Evolutionary conservation across 2,888 invertebrate genomes (phyloP), one percentile per base, ranked within the genome.

Genomic region (Sphaeridia pumilis): DNA sequence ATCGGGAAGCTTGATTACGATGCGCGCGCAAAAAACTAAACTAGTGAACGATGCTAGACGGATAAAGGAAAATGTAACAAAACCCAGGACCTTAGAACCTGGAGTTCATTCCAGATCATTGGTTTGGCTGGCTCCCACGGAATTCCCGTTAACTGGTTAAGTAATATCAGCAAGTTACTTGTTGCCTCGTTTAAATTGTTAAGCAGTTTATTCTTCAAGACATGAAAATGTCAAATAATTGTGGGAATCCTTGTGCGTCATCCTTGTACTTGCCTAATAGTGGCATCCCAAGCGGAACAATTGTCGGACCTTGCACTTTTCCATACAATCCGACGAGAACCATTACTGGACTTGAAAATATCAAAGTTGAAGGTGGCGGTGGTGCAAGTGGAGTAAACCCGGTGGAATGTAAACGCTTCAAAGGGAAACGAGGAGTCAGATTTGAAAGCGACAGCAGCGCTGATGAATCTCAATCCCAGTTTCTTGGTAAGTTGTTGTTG

Each of bases 371-470:
- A 24, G 17, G 4, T 17, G 17, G 17, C 12, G 31, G 14, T 31
- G 38, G 10, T 17, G 5, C 38, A n/a, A 31, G 34, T 14, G 14
- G 14, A 17, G 20, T 25, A 3, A 21, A 47, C 14, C 31, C 42
- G 17, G 42, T 20, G 7, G 5, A 45, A 1, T 35, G 52, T 28
- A 46, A 27, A 21, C 46, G 31, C 28, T 41, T 38, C n/a, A 52
- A 41, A 28, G 38, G 12, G 4, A 2, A 31, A 22, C 1, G 44
- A 27, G 36, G 4, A 12, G 45, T 5, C 43, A 47, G 55, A 21
- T 63, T 58, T 49, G 63, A 60, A 24, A 61, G 59, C 54, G 63
- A 63, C 38, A 59, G 60, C 44, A 60, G 61, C 47, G 58, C 54
- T 12, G 60, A 58, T 21, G 61, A 61, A 25, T 27, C 56, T 27